Conservation (phyloP, 2,797 vertebrate species). For the Carapus acus region DNA sequence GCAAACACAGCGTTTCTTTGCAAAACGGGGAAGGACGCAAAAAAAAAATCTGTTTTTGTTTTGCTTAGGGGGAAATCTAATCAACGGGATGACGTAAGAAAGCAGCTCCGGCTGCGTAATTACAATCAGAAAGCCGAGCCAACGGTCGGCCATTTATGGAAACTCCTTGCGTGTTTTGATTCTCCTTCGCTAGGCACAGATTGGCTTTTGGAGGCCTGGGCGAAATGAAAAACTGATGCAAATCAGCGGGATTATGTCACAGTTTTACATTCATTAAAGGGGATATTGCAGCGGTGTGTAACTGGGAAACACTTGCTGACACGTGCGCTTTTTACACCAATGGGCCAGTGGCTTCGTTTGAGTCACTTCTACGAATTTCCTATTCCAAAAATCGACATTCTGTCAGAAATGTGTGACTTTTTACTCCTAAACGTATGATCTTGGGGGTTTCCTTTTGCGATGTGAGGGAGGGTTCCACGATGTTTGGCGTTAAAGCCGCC, state of each 20-base stretch:
- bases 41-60: constrained; percentile 52
- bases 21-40: constrained; percentile 28
- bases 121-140: constrained; percentile 54
- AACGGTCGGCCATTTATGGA: constrained; percentile 50
- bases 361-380: neutral
- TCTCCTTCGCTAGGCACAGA: constrained; percentile 33
- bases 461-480: too few relatives aligned
- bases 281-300: constrained; percentile 32
- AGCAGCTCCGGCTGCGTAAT: constrained; percentile 29
- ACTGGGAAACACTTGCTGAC: constrained; percentile 42
- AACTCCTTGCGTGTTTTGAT: constrained; percentile 55
- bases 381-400: too few relatives aligned
- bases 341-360: constrained; percentile 22
- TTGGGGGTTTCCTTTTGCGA: too few relatives aligned
- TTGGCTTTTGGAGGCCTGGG: constrained; percentile 50
- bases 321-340: constrained; percentile 4
- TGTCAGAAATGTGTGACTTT: too few relatives aligned
- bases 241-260: constrained; percentile 38
- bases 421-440: too few relatives aligned
- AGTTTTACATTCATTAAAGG: constrained; percentile 48
- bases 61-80: constrained; percentile 47
- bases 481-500: neutral
- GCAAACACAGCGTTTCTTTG: constrained; percentile 23
- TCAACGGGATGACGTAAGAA: constrained; percentile 45
- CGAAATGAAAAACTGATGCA: constrained; percentile 53